Percentiles rank a stretch among this genome's conserved stretches.
phyloP scores from a whole-genome alignment of 2,797 vertebrate species.

The Poecilia gillii region DNA sequence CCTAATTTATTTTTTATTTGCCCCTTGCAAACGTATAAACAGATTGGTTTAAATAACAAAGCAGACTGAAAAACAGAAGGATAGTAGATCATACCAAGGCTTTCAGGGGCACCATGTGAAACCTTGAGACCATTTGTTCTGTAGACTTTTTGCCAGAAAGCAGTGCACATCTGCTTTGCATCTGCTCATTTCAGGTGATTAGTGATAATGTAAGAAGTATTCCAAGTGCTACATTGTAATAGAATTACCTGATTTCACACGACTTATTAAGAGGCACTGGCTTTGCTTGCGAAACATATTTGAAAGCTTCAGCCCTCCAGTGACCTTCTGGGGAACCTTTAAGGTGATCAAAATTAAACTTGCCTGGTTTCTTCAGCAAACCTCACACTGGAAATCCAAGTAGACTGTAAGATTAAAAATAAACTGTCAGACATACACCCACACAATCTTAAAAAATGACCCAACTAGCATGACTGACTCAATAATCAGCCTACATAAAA shows the following conservation, averaged over 20 bases:
- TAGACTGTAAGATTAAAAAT: constrained; percentile 50
- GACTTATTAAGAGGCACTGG: constrained; percentile 40
- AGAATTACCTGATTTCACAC: constrained; percentile 33
- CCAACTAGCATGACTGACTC: constrained; percentile 56
- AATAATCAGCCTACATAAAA: constrained; percentile 55
- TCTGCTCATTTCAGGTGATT: constrained; percentile 76
- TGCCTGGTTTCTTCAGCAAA: constrained; percentile 11
- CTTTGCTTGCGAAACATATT: constrained; percentile 35
- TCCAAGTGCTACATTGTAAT: constrained; percentile 59
- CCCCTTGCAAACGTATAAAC: constrained; percentile 9
- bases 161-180: constrained; percentile 73
- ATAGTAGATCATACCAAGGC: constrained; percentile 30
- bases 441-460: constrained; percentile 57
- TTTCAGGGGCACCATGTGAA: constrained; percentile 53
- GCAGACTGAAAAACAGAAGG: constrained; percentile 50
- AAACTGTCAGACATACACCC: constrained; percentile 62
- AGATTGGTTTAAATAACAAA: constrained; percentile 34
- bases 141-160: constrained; percentile 65
- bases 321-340: constrained; percentile 28
- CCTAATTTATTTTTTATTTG: constrained; percentile 26
- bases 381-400: constrained; percentile 30
- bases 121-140: constrained; percentile 53
- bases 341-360: constrained; percentile 33
- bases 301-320: constrained; percentile 27
- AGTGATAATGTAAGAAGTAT: constrained; percentile 51